phyloP scores from a whole-genome alignment of 1,140 invertebrate genomes.

The Papilio polyxenes region DNA sequence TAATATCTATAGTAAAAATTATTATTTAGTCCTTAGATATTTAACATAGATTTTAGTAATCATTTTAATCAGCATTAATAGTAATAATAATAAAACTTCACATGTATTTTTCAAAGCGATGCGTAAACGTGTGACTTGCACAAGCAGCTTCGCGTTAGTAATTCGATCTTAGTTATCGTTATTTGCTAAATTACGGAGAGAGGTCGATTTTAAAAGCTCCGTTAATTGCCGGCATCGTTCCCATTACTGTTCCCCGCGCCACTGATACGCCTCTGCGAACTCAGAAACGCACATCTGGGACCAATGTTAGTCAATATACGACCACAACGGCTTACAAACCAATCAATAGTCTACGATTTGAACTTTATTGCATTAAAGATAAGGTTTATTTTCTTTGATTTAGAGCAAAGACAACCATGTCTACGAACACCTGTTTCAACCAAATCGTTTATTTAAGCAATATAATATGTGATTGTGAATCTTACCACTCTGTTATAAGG shows the following conservation, averaged over 20 bases:
- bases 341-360: conserved; percentile 26
- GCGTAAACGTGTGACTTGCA: not conserved
- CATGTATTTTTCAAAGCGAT: not conserved
- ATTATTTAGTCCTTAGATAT: too few relatives aligned
- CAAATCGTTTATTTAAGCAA: conserved; percentile 61
- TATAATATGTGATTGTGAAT: conserved; percentile 45
- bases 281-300: conserved; percentile 77
- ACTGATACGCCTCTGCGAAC: conserved; percentile 63
- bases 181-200: conserved; percentile 40
- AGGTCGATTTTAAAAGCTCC: conserved; percentile 44
- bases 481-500: too few relatives aligned
- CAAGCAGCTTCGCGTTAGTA: not conserved
- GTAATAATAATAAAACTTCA: not conserved
- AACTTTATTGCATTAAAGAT: conserved; percentile 30
- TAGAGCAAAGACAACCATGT: conserved; percentile 51
- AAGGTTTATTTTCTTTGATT: conserved; percentile 43
- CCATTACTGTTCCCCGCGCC: conserved; percentile 59
- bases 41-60: too few relatives aligned
- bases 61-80: too few relatives aligned
- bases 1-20: too few relatives aligned
- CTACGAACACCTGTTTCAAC: conserved; percentile 78
- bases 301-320: conserved; percentile 60
- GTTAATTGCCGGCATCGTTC: conserved; percentile 68
- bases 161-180: conserved; percentile 33
- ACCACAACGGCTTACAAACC: conserved; percentile 47